These are phyloP conservation scores for Acanthoscelides obtectus DNA, from an alignment of 2,888 invertebrate genomes.

Conservation along the genomic window DNA sequence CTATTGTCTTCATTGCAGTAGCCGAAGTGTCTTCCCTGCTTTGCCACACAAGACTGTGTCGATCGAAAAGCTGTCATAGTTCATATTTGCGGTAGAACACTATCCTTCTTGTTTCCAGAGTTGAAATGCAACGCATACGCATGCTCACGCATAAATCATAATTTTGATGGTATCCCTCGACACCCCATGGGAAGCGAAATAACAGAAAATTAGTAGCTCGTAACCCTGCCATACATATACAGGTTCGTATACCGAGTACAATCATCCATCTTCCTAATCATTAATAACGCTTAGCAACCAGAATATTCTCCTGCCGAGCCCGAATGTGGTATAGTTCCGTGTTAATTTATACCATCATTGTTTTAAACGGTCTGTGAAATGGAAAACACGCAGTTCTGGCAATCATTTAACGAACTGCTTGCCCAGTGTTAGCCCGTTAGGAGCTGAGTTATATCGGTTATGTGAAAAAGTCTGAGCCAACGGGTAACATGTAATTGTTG, in stretches of 20 bases:
- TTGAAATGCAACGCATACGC: too few relatives aligned
- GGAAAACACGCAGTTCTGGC: background rate
- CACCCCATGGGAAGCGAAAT: background rate
- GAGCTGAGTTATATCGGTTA: background rate
- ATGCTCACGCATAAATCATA: too few relatives aligned
- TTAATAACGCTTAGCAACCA: constrained; percentile 17
- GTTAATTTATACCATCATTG: constrained; percentile 1
- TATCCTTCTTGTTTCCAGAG: too few relatives aligned
- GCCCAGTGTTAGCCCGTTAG: background rate
- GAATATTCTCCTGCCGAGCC: background rate
- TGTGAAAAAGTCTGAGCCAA: background rate
- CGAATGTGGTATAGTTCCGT: background rate
- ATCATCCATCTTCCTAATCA: constrained; percentile 18
- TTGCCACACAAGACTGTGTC: too few relatives aligned
- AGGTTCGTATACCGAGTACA: background rate
- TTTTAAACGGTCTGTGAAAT: constrained; percentile 2
- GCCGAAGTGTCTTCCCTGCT: too few relatives aligned
- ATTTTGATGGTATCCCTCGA: too few relatives aligned
- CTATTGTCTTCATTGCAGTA: too few relatives aligned
- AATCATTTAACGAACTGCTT: background rate
- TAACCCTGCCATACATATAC: background rate
- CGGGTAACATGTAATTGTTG: too few relatives aligned
- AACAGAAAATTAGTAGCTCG: background rate
- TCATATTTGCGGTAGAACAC: too few relatives aligned
- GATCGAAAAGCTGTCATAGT: too few relatives aligned